Conservation (phyloP, 64 coral and sea anemone species). For the Orbicella faveolata region DNA sequence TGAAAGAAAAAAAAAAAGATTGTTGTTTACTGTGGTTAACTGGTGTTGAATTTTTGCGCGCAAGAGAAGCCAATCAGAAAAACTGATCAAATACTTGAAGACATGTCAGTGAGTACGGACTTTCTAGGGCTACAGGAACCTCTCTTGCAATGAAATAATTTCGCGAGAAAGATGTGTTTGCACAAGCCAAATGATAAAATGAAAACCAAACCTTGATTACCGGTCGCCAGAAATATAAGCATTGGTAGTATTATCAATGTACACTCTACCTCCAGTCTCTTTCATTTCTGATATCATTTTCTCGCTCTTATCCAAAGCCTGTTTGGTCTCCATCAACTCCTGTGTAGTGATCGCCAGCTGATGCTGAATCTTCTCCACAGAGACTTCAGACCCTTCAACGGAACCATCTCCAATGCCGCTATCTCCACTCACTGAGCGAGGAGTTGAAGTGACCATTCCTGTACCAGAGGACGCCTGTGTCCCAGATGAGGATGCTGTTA, state of each 20-base stretch:
- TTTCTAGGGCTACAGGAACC: no score
- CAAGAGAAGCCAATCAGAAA: no score
- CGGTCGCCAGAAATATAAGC: no score
- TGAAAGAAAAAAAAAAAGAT: neutral
- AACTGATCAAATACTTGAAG: no score
- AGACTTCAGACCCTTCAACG: neutral
- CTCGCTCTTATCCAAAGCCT: slow-evolving; percentile 31
- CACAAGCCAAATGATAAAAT: no score
- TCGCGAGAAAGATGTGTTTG: no score
- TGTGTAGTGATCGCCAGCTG: slow-evolving; percentile 20
- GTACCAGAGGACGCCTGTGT: neutral
- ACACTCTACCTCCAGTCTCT: slow-evolving; percentile 3
- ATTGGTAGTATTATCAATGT: no score
- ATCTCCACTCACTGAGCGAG: slow-evolving; percentile 17
- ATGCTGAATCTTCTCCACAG: slow-evolving; percentile 22
- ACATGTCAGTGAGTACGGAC: no score
- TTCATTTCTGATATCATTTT: slow-evolving; percentile 9
- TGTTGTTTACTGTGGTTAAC: no score
- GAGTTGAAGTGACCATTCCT: slow-evolving; percentile 9
- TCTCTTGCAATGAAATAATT: no score
- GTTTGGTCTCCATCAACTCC: slow-evolving; percentile 27
- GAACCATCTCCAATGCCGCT: neutral
- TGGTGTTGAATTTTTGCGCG: no score
- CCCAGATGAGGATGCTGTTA: neutral
- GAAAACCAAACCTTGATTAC: no score